Base-by-base conservation (phyloP, 2,888 invertebrate genomes). In the Podotricha telesiphe region DNA sequence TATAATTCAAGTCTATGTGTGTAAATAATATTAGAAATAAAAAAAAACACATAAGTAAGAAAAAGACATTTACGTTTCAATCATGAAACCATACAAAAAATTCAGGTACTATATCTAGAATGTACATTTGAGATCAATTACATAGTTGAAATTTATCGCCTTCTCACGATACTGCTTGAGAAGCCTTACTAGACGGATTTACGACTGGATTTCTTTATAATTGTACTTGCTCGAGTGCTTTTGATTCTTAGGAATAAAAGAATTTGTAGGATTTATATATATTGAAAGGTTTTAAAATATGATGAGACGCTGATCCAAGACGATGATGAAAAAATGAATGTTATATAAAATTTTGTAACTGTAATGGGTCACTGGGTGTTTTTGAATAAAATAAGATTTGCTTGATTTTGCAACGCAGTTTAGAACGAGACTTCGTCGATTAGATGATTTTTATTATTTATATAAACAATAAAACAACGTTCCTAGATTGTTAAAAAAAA, bases 181-280 rank as follows among this genome's bases (percentile, higher is more conserved):
- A 45, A 61, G 34, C 47, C 61, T 45, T 42, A 50, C 34, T 64
- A 37, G 65, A 53, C 48, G 51, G 64, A 65, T 65, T 69, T 68
- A 48, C 65, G 59, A 55, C 20, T 56, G 47, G 47, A 45, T 65
- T 48, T 65, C 55, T 53, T 56, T 22, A 22, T 53, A 17, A 65
- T 47, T 65, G 55, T 56, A 56, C 56, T 55, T 48, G 55, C 19
- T 17, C 17, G 48, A 50, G 62, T 62, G 19, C 48, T 37, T 37
- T 48, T 62, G 48, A 50, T 28, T 48, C 62, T 34, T 62, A 17
- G 15, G 37, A 15, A 45, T 59, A 59, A 59, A 59, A 45, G 42
- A 59, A 59, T 59, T 59, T 59, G 22, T 22, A n/a, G n/a, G 22
- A 45, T 59, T 45, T 5, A 58, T 6, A 42, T 59, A n/a, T 45